Evolutionary conservation across 1,140 invertebrate genomes (phyloP).

Genomic region (Tetranychus cinnabarinus): DNA sequence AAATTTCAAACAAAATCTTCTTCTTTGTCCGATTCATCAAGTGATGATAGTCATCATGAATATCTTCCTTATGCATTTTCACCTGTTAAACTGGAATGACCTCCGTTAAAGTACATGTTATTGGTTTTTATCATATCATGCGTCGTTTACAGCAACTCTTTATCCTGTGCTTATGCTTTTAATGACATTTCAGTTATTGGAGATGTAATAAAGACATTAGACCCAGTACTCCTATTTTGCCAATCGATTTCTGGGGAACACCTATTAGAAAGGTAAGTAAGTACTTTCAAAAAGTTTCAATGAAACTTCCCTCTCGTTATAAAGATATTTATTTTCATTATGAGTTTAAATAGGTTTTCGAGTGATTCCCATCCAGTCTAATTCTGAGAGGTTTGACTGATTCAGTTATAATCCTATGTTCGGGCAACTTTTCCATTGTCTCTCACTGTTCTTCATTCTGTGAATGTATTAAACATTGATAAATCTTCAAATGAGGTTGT

Average conservation of each 20-base stretch:
- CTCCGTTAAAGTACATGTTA: neutral
- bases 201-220: slow-evolving; percentile 61
- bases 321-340: no score
- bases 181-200: slow-evolving; percentile 91
- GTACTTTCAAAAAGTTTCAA: slow-evolving; percentile 32
- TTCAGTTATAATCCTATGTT: no score
- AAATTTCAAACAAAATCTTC: no score
- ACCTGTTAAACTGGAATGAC: neutral
- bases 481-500: slow-evolving; percentile 60
- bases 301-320: slow-evolving; percentile 61
- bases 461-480: slow-evolving; percentile 74
- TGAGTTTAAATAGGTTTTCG: no score
- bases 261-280: slow-evolving; percentile 70
- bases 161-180: slow-evolving; percentile 68
- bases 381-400: no score
- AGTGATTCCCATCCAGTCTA: no score
- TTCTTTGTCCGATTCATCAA: no score
- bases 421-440: no score
- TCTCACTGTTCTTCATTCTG: slow-evolving; percentile 32
- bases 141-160: slow-evolving; percentile 49
- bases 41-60: no score
- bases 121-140: neutral
- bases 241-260: slow-evolving; percentile 81
- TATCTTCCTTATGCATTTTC: neutral
- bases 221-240: slow-evolving; percentile 38